Evolutionary conservation across 2,888 invertebrate genomes (phyloP).

Genomic region (Apocheima hispidaria): DNA sequence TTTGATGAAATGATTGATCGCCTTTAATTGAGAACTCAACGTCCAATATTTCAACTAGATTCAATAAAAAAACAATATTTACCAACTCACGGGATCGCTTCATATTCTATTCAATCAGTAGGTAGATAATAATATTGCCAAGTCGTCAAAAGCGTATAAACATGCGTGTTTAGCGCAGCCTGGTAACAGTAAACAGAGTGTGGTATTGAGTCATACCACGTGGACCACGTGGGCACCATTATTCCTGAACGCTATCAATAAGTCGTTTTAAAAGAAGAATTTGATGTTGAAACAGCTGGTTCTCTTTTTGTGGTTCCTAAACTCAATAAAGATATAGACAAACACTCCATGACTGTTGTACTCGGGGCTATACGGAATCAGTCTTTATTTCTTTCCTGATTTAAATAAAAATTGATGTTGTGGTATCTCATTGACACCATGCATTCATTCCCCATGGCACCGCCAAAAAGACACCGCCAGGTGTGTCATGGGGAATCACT

Average conservation of each 20-base stretch:
- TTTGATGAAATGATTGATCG: neutral
- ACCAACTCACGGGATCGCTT: neutral
- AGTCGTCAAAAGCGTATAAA: slow-evolving; percentile 8
- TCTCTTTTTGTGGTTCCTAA: too few species aligned
- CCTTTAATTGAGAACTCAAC: neutral
- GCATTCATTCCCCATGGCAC: too few species aligned
- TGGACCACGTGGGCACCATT: slow-evolving; percentile 5
- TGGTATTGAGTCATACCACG: slow-evolving; percentile 28
- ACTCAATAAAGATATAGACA: too few species aligned
- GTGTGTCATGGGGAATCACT: too few species aligned
- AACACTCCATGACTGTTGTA: too few species aligned
- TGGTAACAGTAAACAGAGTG: slow-evolving; percentile 19
- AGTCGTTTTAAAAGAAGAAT: too few species aligned
- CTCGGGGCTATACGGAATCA: too few species aligned
- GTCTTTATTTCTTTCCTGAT: too few species aligned
- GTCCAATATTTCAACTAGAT: slow-evolving; percentile 2
- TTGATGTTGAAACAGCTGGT: too few species aligned
- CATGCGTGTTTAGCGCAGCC: slow-evolving; percentile 3
- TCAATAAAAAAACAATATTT: slow-evolving; percentile 11
- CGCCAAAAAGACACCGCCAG: too few species aligned
- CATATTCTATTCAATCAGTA: neutral
- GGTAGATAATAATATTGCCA: slow-evolving; percentile 10
- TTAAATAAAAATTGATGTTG: too few species aligned
- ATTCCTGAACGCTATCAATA: neutral
- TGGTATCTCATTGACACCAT: too few species aligned